These are phyloP conservation scores for Minunthozetes semirufus DNA, from an alignment of 2,888 invertebrate genomes.

Conservation along the genomic window DNA sequence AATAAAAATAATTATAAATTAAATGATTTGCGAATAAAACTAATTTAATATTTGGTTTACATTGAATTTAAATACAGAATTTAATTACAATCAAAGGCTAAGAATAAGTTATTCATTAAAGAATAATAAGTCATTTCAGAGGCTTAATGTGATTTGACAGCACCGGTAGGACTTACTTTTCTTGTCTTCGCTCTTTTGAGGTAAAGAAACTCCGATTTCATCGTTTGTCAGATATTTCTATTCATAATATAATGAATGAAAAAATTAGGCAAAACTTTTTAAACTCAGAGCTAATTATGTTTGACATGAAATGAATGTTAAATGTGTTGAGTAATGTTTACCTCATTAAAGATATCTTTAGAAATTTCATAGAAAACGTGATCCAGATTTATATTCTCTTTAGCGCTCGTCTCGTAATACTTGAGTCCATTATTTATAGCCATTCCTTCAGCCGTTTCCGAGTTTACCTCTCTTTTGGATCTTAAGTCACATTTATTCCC, in stretches of 20 bases:
- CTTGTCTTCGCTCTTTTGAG: not conserved
- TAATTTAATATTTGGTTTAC: too few species aligned
- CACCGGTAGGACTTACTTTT: not conserved
- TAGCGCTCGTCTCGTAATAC: slow-evolving; percentile 22
- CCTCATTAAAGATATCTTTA: slow-evolving; percentile 24
- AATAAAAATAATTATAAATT: too few species aligned
- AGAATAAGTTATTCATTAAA: not conserved
- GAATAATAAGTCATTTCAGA: not conserved
- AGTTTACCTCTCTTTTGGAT: not conserved
- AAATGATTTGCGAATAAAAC: too few species aligned
- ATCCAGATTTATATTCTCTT: slow-evolving; percentile 14
- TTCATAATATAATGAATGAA: not conserved
- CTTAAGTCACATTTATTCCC: slow-evolving; percentile 16
- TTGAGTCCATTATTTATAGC: slow-evolving; percentile 15
- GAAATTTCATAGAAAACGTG: slow-evolving; percentile 8
- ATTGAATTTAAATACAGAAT: too few species aligned
- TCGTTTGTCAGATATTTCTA: not conserved
- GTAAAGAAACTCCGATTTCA: not conserved
- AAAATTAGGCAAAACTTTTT: not conserved
- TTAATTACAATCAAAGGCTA: too few species aligned
- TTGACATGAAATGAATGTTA: not conserved
- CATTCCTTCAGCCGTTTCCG: slow-evolving; percentile 6
- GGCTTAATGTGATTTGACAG: slow-evolving; percentile 10
- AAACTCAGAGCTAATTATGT: not conserved
- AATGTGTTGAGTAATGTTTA: too few species aligned